These are phyloP conservation scores for Drosophila flavopinicola DNA, from an alignment of 2,888 invertebrate species.

Conservation along the genomic window DNA sequence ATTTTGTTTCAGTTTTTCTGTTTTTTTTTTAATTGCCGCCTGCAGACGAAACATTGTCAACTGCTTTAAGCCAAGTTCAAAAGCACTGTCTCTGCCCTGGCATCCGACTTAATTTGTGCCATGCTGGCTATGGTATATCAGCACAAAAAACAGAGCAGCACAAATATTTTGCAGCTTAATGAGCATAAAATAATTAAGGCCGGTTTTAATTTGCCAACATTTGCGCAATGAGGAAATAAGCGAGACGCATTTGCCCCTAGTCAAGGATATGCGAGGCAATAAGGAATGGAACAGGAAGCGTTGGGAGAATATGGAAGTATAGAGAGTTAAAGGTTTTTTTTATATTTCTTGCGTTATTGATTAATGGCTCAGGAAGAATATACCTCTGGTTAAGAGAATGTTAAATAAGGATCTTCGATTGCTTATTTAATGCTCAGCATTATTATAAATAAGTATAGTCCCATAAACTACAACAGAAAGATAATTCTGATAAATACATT, in stretches of 20 bases:
- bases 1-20: slow-evolving; percentile 54
- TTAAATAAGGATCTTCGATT: too few species aligned
- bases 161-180: slow-evolving; percentile 60
- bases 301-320: neutral
- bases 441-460: too few species aligned
- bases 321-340: neutral
- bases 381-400: too few species aligned
- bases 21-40: slow-evolving; percentile 60
- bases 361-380: too few species aligned
- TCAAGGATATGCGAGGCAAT: slow-evolving; percentile 49
- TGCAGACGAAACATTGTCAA: slow-evolving; percentile 52
- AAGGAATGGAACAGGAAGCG: slow-evolving; percentile 27
- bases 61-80: slow-evolving; percentile 70
- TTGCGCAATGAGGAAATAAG: slow-evolving; percentile 62
- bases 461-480: too few species aligned
- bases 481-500: too few species aligned
- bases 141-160: slow-evolving; percentile 16
- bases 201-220: slow-evolving; percentile 72
- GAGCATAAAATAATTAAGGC: slow-evolving; percentile 80
- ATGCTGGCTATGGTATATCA: slow-evolving; percentile 19
- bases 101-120: slow-evolving; percentile 49
- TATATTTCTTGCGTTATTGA: neutral
- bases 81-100: slow-evolving; percentile 36
- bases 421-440: too few species aligned
- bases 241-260: slow-evolving; percentile 1